phyloP scores from a whole-genome alignment of 1,140 invertebrate species.

The Colletes gigas region DNA sequence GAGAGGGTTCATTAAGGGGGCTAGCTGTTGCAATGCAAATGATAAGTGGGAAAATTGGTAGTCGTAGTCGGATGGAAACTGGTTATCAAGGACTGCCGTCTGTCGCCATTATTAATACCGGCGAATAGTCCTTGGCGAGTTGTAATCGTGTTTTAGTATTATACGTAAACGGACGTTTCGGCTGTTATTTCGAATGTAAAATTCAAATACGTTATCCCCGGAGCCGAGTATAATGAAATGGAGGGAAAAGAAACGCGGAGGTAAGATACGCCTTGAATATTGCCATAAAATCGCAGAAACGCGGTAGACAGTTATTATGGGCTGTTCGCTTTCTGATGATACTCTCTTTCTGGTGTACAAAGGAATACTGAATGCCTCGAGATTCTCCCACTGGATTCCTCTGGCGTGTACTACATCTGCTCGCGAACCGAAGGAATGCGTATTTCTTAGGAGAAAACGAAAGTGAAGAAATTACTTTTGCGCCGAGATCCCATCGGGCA shows the following conservation, averaged over 20 bases:
- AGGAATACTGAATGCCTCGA: constrained; percentile 10
- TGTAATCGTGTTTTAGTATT: constrained; percentile 13
- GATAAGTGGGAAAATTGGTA: constrained; percentile 28
- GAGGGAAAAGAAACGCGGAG: too few species aligned
- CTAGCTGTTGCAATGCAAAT: not conserved
- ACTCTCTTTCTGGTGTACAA: constrained; percentile 18
- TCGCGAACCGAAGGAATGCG: constrained; percentile 15
- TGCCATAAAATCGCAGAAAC: constrained; percentile 44
- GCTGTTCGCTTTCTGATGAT: constrained; percentile 45
- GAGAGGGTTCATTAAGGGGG: constrained; percentile 6
- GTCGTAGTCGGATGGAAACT: not conserved
- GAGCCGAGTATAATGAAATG: not conserved
- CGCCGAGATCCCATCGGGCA: too few species aligned
- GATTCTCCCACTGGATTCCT: constrained; percentile 12
- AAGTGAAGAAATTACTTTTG: not conserved
- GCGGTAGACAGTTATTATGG: constrained; percentile 51
- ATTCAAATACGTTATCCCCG: not conserved
- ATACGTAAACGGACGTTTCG: constrained; percentile 3
- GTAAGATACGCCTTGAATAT: constrained; percentile 25
- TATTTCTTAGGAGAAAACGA: not conserved
- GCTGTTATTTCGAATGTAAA: not conserved
- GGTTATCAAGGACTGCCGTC: constrained; percentile 19
- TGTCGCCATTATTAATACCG: not conserved
- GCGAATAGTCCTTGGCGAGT: too few species aligned
- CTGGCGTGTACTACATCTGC: constrained; percentile 32